Evolutionary conservation across 2,888 invertebrate genomes (phyloP), one percentile per base, ranked within the genome.

Genomic region (Andrena camellia): DNA sequence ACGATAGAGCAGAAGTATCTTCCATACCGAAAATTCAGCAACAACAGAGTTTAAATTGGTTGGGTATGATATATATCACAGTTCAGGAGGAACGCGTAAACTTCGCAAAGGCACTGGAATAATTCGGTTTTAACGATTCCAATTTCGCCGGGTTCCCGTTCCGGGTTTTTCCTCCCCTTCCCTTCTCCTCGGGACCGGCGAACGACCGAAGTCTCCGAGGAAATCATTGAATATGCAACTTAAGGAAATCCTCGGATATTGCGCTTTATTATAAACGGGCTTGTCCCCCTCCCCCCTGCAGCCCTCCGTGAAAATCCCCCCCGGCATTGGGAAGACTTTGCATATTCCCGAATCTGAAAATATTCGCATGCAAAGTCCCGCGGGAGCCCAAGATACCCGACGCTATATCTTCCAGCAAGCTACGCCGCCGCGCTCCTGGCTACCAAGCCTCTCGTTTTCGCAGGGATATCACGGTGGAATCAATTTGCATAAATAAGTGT

Each of bases 221-320:
- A 96, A 96, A 96, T 96, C 96, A 96, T 96, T 96, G 96, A 96
- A 95, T 96, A 96, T 96, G 96, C 96, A 96, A 96, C 96, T 96
- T 93, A 93, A 92, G 93, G 89, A 93, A 94, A 94, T 94, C 94
- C 94, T 91, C 89, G 93, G 91, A 94, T 94, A 94, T 93, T 93
- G 92, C 93, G 92, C 93, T 94, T 94, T 93, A 94, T 93, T 93
- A 93, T 93, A 92, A 93, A 93, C 92, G 91, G 89, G 89, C 87
- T 86, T 69, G 72, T 72, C 79, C 75, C 78, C 78, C 70, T 5
- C 48, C 79, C 80, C 52, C 78, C 69, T 80, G 17, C 68, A 23
- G 29, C 29, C 35, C 48, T 68, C 76, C 68, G 57, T 78, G 68
- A 76, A 79, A 72, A 79, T 78, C 84, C 83, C 78, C 78, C 23